Percentiles rank a stretch among this genome's conserved stretches.
phyloP scores from a whole-genome alignment of 2,888 invertebrate genomes.

The Stegana nigrithorax region DNA sequence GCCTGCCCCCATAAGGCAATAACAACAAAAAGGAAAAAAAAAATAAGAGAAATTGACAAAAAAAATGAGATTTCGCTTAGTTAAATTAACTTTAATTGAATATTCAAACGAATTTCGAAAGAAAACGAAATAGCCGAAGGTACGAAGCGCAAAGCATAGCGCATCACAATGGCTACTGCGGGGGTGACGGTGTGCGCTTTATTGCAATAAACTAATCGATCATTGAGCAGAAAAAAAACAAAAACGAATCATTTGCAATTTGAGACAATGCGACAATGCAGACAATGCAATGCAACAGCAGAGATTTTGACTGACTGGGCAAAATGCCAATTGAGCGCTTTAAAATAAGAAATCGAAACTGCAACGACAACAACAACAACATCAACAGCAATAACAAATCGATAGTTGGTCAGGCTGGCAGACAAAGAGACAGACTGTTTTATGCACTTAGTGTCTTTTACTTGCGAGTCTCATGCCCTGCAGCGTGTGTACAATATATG shows the following conservation, averaged over 20 bases:
- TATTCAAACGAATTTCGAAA: background rate
- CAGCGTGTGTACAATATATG: too few species aligned
- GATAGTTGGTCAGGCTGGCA: too few species aligned
- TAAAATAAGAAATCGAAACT: background rate
- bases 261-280: constrained; percentile 49
- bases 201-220: background rate
- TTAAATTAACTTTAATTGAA: constrained; percentile 57
- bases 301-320: constrained; percentile 54
- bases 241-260: constrained; percentile 52
- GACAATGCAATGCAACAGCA: background rate
- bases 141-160: background rate
- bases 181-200: too few species aligned
- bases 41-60: too few species aligned
- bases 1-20: too few species aligned
- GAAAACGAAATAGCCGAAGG: background rate
- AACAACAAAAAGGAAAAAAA: too few species aligned
- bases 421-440: too few species aligned
- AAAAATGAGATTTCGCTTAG: too few species aligned
- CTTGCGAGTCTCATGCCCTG: too few species aligned
- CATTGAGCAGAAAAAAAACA: constrained; percentile 10
- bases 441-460: too few species aligned
- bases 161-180: too few species aligned
- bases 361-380: background rate
- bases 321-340: constrained; percentile 42
- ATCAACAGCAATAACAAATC: background rate